Base-by-base conservation (phyloP, 2,888 invertebrate species). In the Stratiomys singularior region DNA sequence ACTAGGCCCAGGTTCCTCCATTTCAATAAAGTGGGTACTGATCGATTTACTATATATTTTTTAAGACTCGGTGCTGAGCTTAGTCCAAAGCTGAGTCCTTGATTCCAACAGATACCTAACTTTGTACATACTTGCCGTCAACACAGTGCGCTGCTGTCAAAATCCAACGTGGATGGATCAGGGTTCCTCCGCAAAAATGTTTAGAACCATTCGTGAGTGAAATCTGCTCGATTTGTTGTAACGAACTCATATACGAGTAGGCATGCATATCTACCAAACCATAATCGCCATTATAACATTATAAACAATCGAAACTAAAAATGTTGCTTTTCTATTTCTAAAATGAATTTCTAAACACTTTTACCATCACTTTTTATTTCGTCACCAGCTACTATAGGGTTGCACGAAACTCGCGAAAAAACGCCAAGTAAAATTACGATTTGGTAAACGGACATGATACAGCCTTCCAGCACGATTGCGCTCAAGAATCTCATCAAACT, bases 101-200 rank as follows among this genome's bases (percentile, higher is more conserved):
- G n/a, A n/a, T n/a, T 37, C 37, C 37, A 37, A 37, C 9, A 4
- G 15, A 9, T 52, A 52, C 15, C 9, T 52, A 30, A 63, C 18
- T 81, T 82, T 81, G 2, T 7, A 64, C 30, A 25, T 79, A 86
- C 86, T 86, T 86, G 37, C 81, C 80, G 83, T 84, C 84, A 37
- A 85, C 81, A 74, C 87, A 87, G 80, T 87, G 87, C 1, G 84
- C 87, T 3, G 86, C 87, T 13, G 85, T 84, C 46, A 87, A 78
- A 69, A 86, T 84, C 86, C 86, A 86, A 1, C 82, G 82, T 0
- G 81, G 78, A 71, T 82, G 83, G 3, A 86, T 82, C 47, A 86
- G 78, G 66, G 83, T 83, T n/a, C 86, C 87, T 11, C 87, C 87
- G 74, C 87, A 87, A 79, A 87, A 86, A 78, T 87, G 87, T n/a